Evolutionary conservation across 2,113 vertebrate genomes (phyloP).

Genomic region (Penelope pileata): DNA sequence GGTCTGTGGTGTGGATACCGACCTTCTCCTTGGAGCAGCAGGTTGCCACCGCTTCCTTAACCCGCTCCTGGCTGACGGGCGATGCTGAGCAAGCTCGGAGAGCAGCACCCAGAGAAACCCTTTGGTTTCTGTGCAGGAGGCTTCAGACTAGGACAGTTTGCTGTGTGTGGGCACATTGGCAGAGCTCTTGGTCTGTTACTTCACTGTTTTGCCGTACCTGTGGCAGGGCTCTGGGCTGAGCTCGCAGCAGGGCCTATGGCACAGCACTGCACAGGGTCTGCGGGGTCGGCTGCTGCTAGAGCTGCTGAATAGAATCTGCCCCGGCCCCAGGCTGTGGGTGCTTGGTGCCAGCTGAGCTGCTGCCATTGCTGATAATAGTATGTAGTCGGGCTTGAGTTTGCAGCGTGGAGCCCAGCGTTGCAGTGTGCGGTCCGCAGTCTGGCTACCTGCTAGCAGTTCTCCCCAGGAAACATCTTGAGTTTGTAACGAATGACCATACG

Average conservation of each 20-base stretch:
- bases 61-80: background rate
- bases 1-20: background rate
- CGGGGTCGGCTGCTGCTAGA: background rate
- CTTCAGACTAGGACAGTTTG: background rate
- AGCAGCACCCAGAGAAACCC: background rate
- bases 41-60: background rate
- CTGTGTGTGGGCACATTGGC: accelerated
- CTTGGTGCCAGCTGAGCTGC: too few species aligned
- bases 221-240: background rate
- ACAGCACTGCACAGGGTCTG: too few species aligned
- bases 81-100: background rate
- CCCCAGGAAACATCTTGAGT: background rate
- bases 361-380: background rate
- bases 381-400: background rate
- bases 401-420: background rate
- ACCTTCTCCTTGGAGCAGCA: background rate
- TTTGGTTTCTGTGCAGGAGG: background rate
- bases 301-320: background rate
- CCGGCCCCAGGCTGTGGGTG: background rate
- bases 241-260: too few species aligned
- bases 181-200: accelerated
- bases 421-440: background rate
- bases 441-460: background rate
- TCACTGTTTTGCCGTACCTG: accelerated
- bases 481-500: background rate